Base-by-base conservation (phyloP, 1,140 invertebrate species). In the Sycobia sp. region DNA sequence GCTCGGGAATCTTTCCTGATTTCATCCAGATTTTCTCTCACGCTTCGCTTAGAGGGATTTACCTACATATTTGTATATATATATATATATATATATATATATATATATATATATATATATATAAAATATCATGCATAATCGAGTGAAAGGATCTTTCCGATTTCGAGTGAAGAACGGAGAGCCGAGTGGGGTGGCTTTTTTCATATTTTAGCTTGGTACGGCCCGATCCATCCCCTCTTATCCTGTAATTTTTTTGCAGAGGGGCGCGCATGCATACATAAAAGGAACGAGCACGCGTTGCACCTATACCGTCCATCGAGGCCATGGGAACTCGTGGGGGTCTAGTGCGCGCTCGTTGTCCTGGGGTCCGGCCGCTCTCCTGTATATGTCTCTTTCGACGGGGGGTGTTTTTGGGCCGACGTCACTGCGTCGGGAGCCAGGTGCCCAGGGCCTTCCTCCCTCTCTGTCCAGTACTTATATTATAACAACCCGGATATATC, bases 311-410 rank as follows among this genome's bases (percentile, higher is more conserved):
- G n/a, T n/a, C n/a, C 71, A 50, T 27, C 25, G 68, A 67, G 79
- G 76, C 76, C 77, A 80, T 81, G 79, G 79, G 79, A 81, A 80
- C 77, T 71, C 78, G 72, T 78, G 79, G 78, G 79, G 79, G 79
- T 79, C 77, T 67, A 39, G 53, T 23, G 14, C 36, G 43, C n/a
- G n/a, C n/a, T n/a, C 29, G 29, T 32, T 32, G 29, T 27, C 23
- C 57, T 38, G 47, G 43, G 16, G 34, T 50, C 56, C 47, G 34
- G n/a, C 18, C 23, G 14, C 23, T 14, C 53, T 29, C 11, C 13
- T 23, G 9, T 23, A 11, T 13, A n/a, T n/a, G n/a, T n/a, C n/a
- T n/a, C n/a, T n/a, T n/a, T n/a, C n/a, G n/a, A n/a, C n/a, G n/a
- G n/a, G n/a, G n/a, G n/a, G n/a, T n/a, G n/a, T n/a, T n/a, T n/a